Percentiles rank a stretch among this genome's conserved stretches.
phyloP scores from a whole-genome alignment of 2,888 invertebrate species.

The Athalia circularis region DNA sequence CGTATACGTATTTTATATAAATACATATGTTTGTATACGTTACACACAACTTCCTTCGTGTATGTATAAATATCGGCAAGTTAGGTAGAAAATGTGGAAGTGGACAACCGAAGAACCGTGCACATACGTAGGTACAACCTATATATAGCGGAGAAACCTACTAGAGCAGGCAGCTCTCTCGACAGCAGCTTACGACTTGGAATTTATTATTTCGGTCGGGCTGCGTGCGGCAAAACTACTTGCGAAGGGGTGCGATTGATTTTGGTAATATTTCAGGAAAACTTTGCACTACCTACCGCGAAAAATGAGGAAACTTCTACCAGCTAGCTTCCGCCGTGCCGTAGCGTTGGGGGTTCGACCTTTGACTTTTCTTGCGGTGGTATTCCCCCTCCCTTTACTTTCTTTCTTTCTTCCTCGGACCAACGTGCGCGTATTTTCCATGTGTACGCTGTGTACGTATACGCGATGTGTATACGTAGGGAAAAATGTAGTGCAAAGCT shows the following conservation, averaged over 20 bases:
- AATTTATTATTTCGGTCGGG: conserved; percentile 37
- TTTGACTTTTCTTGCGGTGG: neutral
- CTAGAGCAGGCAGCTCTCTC: neutral
- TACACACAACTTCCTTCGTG: too few species aligned
- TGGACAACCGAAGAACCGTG: neutral
- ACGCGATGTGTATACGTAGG: neutral
- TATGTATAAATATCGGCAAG: conserved; percentile 9
- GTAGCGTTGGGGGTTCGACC: neutral
- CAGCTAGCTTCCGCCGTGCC: neutral
- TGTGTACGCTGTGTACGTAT: neutral
- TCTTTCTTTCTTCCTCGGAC: conserved; percentile 6
- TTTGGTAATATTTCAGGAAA: conserved; percentile 67
- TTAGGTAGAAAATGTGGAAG: neutral
- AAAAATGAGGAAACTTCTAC: conserved; percentile 72
- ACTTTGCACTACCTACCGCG: conserved; percentile 62
- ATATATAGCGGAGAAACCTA: neutral
- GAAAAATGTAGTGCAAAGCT: neutral
- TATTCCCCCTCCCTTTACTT: neutral
- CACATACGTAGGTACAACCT: too few species aligned
- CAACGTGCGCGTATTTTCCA: too few species aligned
- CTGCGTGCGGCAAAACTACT: conserved; percentile 34
- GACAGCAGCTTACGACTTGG: neutral
- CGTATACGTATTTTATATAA: too few species aligned
- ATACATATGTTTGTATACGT: too few species aligned
- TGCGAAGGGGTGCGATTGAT: conserved; percentile 66